phyloP scores from a whole-genome alignment of 2,797 vertebrate species.

The Coregonus suidteri region DNA sequence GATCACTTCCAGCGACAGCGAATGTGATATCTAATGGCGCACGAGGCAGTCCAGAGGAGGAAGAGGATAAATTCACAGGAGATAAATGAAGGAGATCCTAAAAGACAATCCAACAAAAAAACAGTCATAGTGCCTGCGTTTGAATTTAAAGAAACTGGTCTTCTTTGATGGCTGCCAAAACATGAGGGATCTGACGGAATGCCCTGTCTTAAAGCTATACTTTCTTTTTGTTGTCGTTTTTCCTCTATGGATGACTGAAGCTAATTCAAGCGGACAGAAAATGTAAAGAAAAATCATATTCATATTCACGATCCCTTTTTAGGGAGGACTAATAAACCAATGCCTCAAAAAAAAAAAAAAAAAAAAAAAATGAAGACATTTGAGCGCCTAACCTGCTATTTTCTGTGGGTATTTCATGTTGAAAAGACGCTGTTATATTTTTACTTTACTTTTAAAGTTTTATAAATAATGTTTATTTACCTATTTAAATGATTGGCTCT shows the following conservation, averaged over 20 bases:
- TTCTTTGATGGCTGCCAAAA: slow-evolving; percentile 70
- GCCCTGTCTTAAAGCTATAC: slow-evolving; percentile 61
- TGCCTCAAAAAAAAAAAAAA: slow-evolving; percentile 51
- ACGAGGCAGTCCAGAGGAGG: slow-evolving; percentile 33
- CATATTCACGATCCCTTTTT: slow-evolving; percentile 50
- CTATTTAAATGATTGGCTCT: slow-evolving; percentile 92
- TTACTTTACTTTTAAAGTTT: slow-evolving; percentile 89
- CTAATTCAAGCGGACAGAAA: slow-evolving; percentile 57
- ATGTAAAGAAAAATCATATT: slow-evolving; percentile 41
- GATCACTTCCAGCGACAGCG: slow-evolving; percentile 99
- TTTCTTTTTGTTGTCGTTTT: slow-evolving; percentile 65
- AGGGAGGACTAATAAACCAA: slow-evolving; percentile 59
- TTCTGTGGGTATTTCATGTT: slow-evolving; percentile 81
- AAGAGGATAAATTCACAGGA: slow-evolving; percentile 53
- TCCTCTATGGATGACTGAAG: slow-evolving; percentile 71
- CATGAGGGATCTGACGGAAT: slow-evolving; percentile 61
- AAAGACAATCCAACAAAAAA: slow-evolving; percentile 76
- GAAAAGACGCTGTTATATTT: slow-evolving; percentile 84
- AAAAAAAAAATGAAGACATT: slow-evolving; percentile 53
- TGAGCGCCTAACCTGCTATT: slow-evolving; percentile 74
- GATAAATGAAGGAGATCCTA: slow-evolving; percentile 53
- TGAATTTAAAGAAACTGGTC: slow-evolving; percentile 67
- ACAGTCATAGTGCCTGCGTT: slow-evolving; percentile 78
- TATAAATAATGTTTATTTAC: slow-evolving; percentile 95
- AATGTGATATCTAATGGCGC: slow-evolving; percentile 93